Evolutionary conservation across 2,797 vertebrate species (phyloP), one percentile per base, ranked within the genome.

Genomic region (Buphagus erythrorhynchus): DNA sequence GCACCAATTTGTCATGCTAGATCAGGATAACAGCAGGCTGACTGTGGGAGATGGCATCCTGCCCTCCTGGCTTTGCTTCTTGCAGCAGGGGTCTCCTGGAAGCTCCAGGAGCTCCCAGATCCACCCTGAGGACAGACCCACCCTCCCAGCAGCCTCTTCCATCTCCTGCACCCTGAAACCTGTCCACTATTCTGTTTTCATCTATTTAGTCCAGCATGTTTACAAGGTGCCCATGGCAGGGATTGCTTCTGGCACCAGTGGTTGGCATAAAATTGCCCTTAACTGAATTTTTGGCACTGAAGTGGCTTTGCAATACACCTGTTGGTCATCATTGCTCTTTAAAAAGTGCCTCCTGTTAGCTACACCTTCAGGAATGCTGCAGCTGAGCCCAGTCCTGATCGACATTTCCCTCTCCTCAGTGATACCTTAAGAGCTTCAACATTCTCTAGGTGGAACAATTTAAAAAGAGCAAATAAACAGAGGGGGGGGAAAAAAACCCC

Each of bases 1-100:
- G 94, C 97, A 97, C 97, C 97, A 97, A 98, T 98, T 98, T 98
- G 98, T 98, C 98, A 98, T 98, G 98, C 97, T 97, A 98, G 97
- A 98, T 98, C 97, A 97, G 98, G 97, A 94, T 90, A 97, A 97
- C 97, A 97, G 97, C 96, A 96, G 97, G 95, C 96, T 98, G 97
- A 97, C 95, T 96, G 89, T 45, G 96, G 6, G 28, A 96, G 97
- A 97, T 96, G 96, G 97, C 97, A 97, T 22, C 38, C 95, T 94
- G 95, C 97, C 95, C 95, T 95, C 97, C 97, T 98, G 97, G 95
- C 96, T 96, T 66, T 71, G 31, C 88, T 54, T 81, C 51, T 35
- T 73, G 66, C 85, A 94, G 96, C 2, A 6, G 68, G 78, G 51
- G 51, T 68, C 76, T 96, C 94, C 80, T n/a, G 24, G 13, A 36